These are phyloP conservation scores for Oreochromis mossambicus DNA, from an alignment of 2,797 vertebrate species.

Conservation along the genomic window DNA sequence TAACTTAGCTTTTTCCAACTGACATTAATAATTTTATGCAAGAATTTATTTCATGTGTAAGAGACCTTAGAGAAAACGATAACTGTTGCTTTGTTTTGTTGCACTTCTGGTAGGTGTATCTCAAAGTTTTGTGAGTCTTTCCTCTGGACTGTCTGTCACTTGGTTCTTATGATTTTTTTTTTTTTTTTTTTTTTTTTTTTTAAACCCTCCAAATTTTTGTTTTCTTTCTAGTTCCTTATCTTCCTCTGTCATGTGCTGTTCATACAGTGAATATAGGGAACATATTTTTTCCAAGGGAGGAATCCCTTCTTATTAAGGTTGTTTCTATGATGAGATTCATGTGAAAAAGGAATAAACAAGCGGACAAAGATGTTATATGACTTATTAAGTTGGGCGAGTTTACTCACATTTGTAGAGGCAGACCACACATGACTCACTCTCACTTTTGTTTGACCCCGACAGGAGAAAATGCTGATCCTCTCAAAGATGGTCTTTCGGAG, in stretches of 20 bases:
- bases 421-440: neutral
- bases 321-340: no score
- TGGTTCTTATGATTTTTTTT: neutral
- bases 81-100: neutral
- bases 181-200: neutral
- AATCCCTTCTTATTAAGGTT: neutral
- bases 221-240: neutral
- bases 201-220: neutral
- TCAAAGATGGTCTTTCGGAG: conserved; percentile 1
- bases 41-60: neutral
- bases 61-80: neutral
- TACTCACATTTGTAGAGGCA: accelerated
- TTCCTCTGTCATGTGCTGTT: neutral
- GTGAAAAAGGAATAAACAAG: neutral
- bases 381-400: accelerated
- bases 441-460: neutral
- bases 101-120: neutral
- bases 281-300: neutral
- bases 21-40: neutral
- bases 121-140: neutral
- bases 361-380: neutral
- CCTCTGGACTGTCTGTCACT: neutral
- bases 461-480: neutral
- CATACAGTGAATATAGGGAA: neutral
- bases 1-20: neutral